These are phyloP conservation scores for Atopsyche davidsoni DNA, from an alignment of 1,140 invertebrate genomes.

Conservation along the genomic window DNA sequence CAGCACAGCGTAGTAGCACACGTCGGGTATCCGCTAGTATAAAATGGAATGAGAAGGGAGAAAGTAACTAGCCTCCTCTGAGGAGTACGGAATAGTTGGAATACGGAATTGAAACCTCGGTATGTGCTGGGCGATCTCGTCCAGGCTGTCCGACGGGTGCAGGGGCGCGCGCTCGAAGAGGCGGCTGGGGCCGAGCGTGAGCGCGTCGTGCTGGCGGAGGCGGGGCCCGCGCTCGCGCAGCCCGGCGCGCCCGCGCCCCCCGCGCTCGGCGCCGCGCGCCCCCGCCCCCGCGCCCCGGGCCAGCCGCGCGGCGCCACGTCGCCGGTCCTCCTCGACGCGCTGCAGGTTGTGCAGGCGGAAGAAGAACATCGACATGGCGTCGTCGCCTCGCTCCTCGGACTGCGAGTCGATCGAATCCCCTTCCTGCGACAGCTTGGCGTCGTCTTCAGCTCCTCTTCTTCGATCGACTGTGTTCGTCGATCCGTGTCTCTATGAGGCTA, in stretches of 20 bases:
- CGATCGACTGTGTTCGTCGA: too few relatives aligned
- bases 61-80: too few relatives aligned
- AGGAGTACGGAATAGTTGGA: too few relatives aligned
- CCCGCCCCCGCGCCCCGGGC: conserved; percentile 70
- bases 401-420: conserved; percentile 1
- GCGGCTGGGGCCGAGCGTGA: conserved; percentile 58
- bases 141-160: conserved; percentile 78
- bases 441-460: background rate
- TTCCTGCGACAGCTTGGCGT: conserved; percentile 24
- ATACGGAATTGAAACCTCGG: conserved; percentile 75
- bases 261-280: conserved; percentile 76
- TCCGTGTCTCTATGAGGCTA: too few relatives aligned
- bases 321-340: conserved; percentile 67
- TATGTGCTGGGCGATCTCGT: conserved; percentile 87
- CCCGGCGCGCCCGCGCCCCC: conserved; percentile 61
- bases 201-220: conserved; percentile 7
- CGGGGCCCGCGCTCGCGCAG: conserved; percentile 30
- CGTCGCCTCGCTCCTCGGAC: background rate
- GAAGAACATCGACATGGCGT: conserved; percentile 85
- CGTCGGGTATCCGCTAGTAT: too few relatives aligned
- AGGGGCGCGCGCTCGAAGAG: conserved; percentile 77
- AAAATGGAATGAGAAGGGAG: too few relatives aligned
- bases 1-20: too few relatives aligned
- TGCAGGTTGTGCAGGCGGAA: conserved; percentile 86
- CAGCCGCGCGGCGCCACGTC: conserved; percentile 61